Conservation (phyloP, 2,888 invertebrate species). For the Biston betularia region DNA sequence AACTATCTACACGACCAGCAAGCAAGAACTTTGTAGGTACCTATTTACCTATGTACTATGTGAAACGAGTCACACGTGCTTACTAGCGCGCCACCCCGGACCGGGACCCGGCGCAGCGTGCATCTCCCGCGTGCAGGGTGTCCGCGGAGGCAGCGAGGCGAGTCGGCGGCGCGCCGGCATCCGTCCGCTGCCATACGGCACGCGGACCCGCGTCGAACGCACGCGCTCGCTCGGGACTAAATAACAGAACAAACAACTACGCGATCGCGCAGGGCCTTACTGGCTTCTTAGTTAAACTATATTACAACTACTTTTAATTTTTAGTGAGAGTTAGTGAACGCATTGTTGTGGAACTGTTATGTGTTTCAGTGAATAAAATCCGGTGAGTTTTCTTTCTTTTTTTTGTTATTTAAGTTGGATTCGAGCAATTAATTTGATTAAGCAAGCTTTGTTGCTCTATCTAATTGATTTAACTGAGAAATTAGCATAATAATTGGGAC, state of each 20-base stretch:
- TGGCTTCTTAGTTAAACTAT: not conserved
- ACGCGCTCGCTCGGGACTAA: constrained; percentile 9
- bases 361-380: constrained; percentile 39
- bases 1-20: too few species aligned
- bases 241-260: constrained; percentile 10
- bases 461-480: constrained; percentile 38
- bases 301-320: constrained; percentile 19
- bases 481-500: constrained; percentile 40
- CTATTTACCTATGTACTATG: too few species aligned
- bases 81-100: too few species aligned
- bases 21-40: too few species aligned
- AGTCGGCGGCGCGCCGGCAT: constrained; percentile 21
- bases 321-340: constrained; percentile 41
- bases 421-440: constrained; percentile 43
- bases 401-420: constrained; percentile 24
- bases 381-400: constrained; percentile 42
- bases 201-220: constrained; percentile 27
- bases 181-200: constrained; percentile 30
- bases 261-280: constrained; percentile 19
- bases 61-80: too few species aligned
- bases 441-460: constrained; percentile 34
- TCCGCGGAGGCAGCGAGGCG: constrained; percentile 16
- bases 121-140: constrained; percentile 4
- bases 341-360: constrained; percentile 31
- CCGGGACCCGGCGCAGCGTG: too few species aligned